Base-by-base conservation (phyloP, 2,113 vertebrate genomes). In the Neopipo cinnamomea region DNA sequence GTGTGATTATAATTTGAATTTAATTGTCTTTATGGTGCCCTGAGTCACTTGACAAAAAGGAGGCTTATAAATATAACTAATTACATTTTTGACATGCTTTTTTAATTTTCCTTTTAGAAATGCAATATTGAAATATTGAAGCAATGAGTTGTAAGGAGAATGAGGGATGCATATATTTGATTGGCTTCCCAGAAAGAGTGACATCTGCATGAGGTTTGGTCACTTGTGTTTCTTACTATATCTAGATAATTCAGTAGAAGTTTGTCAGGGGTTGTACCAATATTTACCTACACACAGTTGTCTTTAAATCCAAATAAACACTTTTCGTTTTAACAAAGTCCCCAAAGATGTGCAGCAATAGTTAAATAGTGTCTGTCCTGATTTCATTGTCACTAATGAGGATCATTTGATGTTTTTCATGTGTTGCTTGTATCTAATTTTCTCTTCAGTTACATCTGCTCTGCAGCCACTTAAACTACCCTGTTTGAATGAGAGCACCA, bases 1-100 rank as follows among this genome's bases (percentile, higher is more conserved):
- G 18, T 88, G 55, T 88, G 81, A 91, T 85, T 96, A 55, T 88
- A 85, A 89, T 81, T 89, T 85, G n/a, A 85, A 55, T 93, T 93
- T 71, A 89, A 72, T 92, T 89, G 68, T 91, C 71, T 80, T 27
- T 55, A 58, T 58, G 58, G 66, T 61, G 71, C 67, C 81, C 62
- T 80, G 41, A 92, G 47, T 95, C 58, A 85, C 25, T 82, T 85
- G 56, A 25, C 47, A 82, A 87, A 92, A 87, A 65, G 5, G 6
- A 76, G 6, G 17, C 8, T 70, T 84, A 52, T 67, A 85, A 96
- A 90, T 90, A 75, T 39, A 75, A 42, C 22, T 85, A 47, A 72
- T 87, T 84, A 49, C 49, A 53, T 52, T 73, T 73, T 73, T 94
- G 61, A 65, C 56, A 91, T 75, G 68, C 19, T 63, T 93, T 91